Base-by-base conservation (phyloP, 30 jellyfish, hydroid and myxozoan genomes). In the Euphysa ruthae region DNA sequence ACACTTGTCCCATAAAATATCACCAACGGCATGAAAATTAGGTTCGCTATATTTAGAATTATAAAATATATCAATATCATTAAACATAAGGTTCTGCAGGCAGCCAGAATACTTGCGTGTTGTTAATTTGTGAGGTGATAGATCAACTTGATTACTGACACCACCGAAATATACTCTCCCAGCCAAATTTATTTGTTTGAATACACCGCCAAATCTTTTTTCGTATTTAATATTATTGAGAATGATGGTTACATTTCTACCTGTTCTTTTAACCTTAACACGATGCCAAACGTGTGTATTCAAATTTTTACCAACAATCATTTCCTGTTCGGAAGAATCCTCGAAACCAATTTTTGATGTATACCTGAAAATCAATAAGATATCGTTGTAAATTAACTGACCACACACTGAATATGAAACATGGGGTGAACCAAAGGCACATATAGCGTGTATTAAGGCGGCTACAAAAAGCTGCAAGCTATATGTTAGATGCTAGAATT, bases 221-320 rank as follows among this genome's bases (percentile, higher is more conserved):
- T 57, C 58, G 23, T 7, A 35, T 25, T 18, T 56, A 8, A 16
- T 25, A 28, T 82, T 71, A 68, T 90, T 93, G 22, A 90, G 54
- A 3, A 77, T 49, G 12, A 90, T 71, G 61, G 90, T 81, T 28
- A 82, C 92, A 2, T 43, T 63, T 29, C 80, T 66, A 4, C 84
- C 61, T 2, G 14, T 70, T 19, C 91, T 71, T 5, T 27, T 61
- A 14, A 82, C 54, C 46, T 81, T 81, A 29, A 90, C 92, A 52
- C 74, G 64, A 71, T 90, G 98, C 98, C 98, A 90, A 6, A 69
- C 61, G 60, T 90, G 75, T 49, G 75, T 77, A 62, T 70, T 70
- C 19, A 90, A 80, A 35, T 90, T 77, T 24, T 52, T 54, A 19
- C 98, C 98, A 64, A 81, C 82, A 0, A 79, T 52, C 16, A 79